phyloP scores from a whole-genome alignment of 2,113 vertebrate genomes.

The Athene noctua region DNA sequence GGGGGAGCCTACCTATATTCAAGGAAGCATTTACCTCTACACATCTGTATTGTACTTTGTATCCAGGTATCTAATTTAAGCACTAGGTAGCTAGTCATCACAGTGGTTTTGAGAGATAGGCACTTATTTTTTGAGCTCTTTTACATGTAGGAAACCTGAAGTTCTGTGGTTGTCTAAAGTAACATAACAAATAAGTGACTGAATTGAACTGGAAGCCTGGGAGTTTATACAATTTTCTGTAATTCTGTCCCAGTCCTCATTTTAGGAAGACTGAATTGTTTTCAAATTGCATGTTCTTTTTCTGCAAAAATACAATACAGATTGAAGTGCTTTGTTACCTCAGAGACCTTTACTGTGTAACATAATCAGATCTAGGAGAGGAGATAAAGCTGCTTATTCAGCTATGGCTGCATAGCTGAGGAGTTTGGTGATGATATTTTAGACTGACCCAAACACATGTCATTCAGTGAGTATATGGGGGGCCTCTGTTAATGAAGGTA shows the following conservation, averaged over 20 bases:
- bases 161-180: not conserved
- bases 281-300: not conserved
- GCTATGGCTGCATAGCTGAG: not conserved
- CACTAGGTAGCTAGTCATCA: not conserved
- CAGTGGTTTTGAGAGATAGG: not conserved
- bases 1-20: not conserved
- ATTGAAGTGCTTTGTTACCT: not conserved
- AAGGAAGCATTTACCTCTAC: not conserved
- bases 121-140: not conserved
- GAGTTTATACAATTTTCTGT: not conserved
- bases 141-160: not conserved
- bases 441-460: not conserved
- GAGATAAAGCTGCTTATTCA: not conserved
- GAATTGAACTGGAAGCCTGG: not conserved
- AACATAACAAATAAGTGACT: not conserved
- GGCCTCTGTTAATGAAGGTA: not conserved
- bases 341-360: not conserved
- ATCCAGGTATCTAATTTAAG: not conserved
- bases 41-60: not conserved
- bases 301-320: not conserved
- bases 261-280: not conserved
- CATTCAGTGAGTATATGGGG: not conserved
- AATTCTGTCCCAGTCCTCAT: not conserved
- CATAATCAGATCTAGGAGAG: not conserved
- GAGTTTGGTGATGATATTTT: not conserved